Evolutionary conservation across 2,113 vertebrate genomes (phyloP).

Genomic region (Chionomys nivalis): DNA sequence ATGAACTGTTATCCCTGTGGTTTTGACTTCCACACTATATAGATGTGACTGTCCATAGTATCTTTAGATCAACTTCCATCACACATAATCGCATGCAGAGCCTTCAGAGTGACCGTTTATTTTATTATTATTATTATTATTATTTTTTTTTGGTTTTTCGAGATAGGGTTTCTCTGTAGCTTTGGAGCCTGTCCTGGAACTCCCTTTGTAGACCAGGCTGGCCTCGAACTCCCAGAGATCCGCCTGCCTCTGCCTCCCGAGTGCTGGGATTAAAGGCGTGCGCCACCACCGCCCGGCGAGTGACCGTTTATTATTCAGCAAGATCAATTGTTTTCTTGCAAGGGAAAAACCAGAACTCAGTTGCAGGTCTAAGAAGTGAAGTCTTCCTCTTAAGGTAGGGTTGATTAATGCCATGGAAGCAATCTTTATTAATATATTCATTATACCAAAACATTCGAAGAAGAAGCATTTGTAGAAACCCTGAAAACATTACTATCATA

Average conservation of each 20-base stretch:
- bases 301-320: not conserved
- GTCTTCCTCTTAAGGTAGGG: not conserved
- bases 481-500: not conserved
- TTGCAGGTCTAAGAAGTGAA: not conserved
- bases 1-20: not conserved
- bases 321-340: not conserved
- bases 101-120: not conserved
- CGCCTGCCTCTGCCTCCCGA: too few species aligned
- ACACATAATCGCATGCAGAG: not conserved
- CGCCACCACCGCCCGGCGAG: too few species aligned
- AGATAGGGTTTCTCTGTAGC: too few species aligned
- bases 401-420: not conserved
- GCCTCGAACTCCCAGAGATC: too few species aligned
- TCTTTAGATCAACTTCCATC: not conserved
- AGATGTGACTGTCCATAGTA: not conserved
- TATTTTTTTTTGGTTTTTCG: too few species aligned
- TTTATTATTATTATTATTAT: too few species aligned
- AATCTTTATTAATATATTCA: not conserved
- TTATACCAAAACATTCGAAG: slow-evolving; percentile 16
- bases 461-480: not conserved
- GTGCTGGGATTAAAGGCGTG: too few species aligned
- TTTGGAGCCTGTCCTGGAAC: too few species aligned
- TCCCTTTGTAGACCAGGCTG: too few species aligned
- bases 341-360: not conserved
- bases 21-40: not conserved